Base-by-base conservation (phyloP, 2,888 invertebrate genomes). In the Cordilura impudica region DNA sequence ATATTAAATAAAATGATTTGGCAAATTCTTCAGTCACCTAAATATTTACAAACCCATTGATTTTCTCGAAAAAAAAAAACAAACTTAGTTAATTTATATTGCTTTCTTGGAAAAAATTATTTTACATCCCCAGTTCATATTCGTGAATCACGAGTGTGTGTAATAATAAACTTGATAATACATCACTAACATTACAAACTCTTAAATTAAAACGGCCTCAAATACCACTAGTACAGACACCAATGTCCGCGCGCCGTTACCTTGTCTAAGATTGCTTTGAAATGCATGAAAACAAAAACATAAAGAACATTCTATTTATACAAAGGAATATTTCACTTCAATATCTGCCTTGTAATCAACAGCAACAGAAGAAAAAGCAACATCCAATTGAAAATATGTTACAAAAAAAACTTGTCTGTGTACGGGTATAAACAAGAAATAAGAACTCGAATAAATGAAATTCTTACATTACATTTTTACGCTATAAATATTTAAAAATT, bases 401-500 rank as follows among this genome's bases (percentile, higher is more conserved):
- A 53, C 26, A 53, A 29, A 29, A 53, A 10, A 16, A 53, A 53
- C 29, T 53, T 53, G 53, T 29, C 29, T 53, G 29, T 29, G 16
- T 14, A 26, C 26, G 18, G 5, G 16, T 26, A 29, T 29, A 53
- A 14, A 53, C 8, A 29, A 8, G 16, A 16, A 53, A 7, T 3
- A 7, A 53, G 2, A 43, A 16, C n/a, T 2, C n/a, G 2, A 43
- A n/a, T n/a, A 43, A 10, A 26, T 16, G 31, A 18, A 56, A 56
- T 2, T 43, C 16, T 56, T 29, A 19, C n/a, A 29, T 56, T 19
- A 56, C 31, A 56, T 35, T 56, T 35, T 56, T 31, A 56, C 29
- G 12, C 31, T 56, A 35, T 56, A 56, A 56, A 56, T 56, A 56
- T 56, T 56, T 56, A 56, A 56, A 31, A 56, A 19, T 18, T 19